Evolutionary conservation across 2,797 vertebrate species (phyloP), one percentile per base, ranked within the genome.

Genomic region (Phalanger gymnotis): DNA sequence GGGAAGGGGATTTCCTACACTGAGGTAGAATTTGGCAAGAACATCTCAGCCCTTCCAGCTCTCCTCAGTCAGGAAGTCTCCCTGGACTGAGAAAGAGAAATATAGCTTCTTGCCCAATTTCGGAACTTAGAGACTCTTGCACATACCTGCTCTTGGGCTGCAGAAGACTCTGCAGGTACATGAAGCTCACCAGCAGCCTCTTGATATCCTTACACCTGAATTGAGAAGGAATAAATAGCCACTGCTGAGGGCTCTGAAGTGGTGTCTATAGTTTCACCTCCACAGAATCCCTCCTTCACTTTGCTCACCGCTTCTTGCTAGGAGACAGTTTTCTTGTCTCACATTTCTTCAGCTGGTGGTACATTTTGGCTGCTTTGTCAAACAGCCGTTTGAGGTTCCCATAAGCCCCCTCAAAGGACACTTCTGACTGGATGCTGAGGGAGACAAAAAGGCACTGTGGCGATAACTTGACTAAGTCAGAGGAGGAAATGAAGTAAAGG

Each of bases 301-400:
- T 54, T 52, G 55, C 94, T 98, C 94, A 99, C 99, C 99, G 98
- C 98, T 99, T 99, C 93, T 99, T 99, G 97, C 99, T 99, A 0
- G 99, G 99, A 0, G 99, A 99, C 54, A 99, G 97, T 96, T 99
- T 99, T 96, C 99, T 99, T 95, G 98, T 98, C 96, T 99, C 99
- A 61, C 99, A 99, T 96, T 99, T 99, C 98, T 99, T 99, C 98
- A 99, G 98, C 97, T 99, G 99, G 91, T 99, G 99, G 98, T 99
- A 99, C 99, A 99, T 99, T 98, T 99, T 99, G 96, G 99, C 99
- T n/a, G 99, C 99, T 98, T 99, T 99, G 98, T 99, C 99, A 34
- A 99, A 99, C 0, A 99, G 99, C 54, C 99, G 99, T 98, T 99
- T 99, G 98, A 99, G 98, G 98, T 99, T 99, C 89, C 99, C 99